These are phyloP conservation scores for Drosophila heteroneura DNA, from an alignment of 2,888 invertebrate genomes.

Conservation along the genomic window DNA sequence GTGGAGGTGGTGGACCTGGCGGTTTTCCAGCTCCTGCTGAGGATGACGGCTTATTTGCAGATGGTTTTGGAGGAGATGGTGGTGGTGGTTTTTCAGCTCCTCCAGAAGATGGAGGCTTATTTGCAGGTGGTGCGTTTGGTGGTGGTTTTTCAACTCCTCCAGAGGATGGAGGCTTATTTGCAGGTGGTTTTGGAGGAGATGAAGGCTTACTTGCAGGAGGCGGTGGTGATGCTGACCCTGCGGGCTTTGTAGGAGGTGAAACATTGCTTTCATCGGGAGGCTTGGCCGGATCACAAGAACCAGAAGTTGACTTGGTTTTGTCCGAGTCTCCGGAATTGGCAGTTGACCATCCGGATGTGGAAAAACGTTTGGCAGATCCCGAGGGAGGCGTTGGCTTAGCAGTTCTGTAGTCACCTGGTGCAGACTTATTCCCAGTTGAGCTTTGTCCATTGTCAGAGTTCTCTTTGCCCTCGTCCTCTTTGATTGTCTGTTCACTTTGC, in stretches of 20 bases:
- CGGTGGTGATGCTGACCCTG: background rate
- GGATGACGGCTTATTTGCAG: conserved; percentile 41
- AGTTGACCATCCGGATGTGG: conserved; percentile 1
- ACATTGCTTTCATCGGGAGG: no score
- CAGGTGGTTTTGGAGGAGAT: conserved; percentile 76
- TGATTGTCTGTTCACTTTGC: background rate
- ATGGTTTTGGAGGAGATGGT: conserved; percentile 69
- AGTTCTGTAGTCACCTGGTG: background rate
- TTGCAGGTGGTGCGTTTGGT: conserved; percentile 76
- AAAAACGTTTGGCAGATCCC: conserved; percentile 6
- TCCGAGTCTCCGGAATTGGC: background rate
- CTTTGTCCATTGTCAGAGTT: background rate
- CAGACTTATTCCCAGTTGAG: background rate
- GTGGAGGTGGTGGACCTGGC: conserved; percentile 29
- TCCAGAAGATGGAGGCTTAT: background rate
- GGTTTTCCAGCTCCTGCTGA: conserved; percentile 2
- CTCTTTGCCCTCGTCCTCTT: background rate
- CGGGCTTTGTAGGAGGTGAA: background rate
- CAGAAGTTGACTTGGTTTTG: background rate
- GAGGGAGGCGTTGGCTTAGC: background rate
- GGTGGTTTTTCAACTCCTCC: conserved; percentile 12
- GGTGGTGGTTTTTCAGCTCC: conserved; percentile 3
- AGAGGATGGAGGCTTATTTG: background rate
- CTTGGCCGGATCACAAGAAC: no score
- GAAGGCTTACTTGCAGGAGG: background rate